Evolutionary conservation across 1,140 invertebrate genomes (phyloP).

Genomic region (Drosophila ohnishii): DNA sequence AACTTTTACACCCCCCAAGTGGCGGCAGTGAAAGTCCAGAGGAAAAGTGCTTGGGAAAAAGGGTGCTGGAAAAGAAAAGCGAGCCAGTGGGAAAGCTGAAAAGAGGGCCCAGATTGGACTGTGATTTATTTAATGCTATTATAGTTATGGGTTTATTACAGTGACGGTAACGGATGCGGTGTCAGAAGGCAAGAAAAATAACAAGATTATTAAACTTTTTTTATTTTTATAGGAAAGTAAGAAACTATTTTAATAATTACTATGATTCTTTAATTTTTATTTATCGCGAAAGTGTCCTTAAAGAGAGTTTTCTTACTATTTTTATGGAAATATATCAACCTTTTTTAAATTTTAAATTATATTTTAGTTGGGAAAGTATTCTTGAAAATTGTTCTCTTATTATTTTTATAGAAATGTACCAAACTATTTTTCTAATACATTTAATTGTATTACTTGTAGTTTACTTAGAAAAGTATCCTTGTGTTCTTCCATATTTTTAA

Average conservation of each 20-base stretch:
- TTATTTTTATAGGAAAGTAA: not conserved
- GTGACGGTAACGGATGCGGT: conserved; percentile 12
- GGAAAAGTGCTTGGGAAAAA: conserved; percentile 14
- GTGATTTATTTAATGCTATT: conserved; percentile 71
- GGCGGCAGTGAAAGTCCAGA: conserved; percentile 15
- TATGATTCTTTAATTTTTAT: not conserved
- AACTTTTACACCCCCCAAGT: conserved; percentile 41
- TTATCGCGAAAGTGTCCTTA: not conserved
- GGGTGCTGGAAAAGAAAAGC: conserved; percentile 8
- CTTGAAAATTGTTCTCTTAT: no score
- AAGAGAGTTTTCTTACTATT: not conserved
- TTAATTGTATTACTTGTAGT: no score
- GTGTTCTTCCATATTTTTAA: no score
- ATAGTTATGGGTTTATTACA: conserved; percentile 58
- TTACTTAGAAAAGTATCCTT: no score
- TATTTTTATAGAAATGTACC: no score
- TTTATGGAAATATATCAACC: no score
- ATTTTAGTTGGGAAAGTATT: no score
- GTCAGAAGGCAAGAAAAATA: conserved; percentile 1
- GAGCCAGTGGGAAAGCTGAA: conserved; percentile 17
- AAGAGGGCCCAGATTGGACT: conserved; percentile 32
- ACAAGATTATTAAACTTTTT: not conserved
- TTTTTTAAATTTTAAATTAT: no score
- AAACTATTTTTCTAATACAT: no score
- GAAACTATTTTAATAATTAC: not conserved